Evolutionary conservation across 2,113 vertebrate genomes (phyloP), one percentile per base, ranked within the genome.

Genomic region (Tricholaema leucomelas): DNA sequence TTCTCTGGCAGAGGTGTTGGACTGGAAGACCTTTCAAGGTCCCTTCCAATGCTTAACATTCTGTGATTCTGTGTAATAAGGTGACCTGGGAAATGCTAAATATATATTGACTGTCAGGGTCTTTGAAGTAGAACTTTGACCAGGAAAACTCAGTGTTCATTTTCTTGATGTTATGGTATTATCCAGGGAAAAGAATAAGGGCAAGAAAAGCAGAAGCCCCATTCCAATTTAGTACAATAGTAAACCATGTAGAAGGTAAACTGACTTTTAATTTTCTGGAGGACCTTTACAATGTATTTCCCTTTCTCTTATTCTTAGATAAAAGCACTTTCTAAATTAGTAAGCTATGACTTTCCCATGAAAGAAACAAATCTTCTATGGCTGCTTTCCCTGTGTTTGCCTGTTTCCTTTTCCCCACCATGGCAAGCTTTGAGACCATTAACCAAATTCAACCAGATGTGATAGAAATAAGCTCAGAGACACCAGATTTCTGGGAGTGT

Each of bases 201-300:
- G 80, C 84, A 94, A 92, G 81, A 78, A 88, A 92, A 95, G 61
- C 77, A 91, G 81, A 84, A 81, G 71, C 9, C 0, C 4, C 15
- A 18, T 69, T 54, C 78, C 35, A 21, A 75, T 88, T 91, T 12
- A 75, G 38, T 44, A 20, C 9, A 59, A 31, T 59, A 61, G 36
- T 76, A 87, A 91, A 87, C 21, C 46, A 70, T 35, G 71, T 9
- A 60, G 75, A 85, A 55, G 40, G 23, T 85, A 94, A 90, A 81
- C 42, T 67, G 58, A 54, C 20, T 36, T 89, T 31, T 75, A 56
- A 60, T 88, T 85, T 94, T 90, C 48, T 93, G 6, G 42, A 75
- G 18, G 23, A 14, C n/a, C 48, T 81, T 88, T 81, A 65, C 27
- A 81, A 13, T 65, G 12, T 33, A 64, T 81, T 93, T 92, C 36